phyloP scores from a whole-genome alignment of 53 echinoderm and acorn worm species.

The Echinarachnius parma region DNA sequence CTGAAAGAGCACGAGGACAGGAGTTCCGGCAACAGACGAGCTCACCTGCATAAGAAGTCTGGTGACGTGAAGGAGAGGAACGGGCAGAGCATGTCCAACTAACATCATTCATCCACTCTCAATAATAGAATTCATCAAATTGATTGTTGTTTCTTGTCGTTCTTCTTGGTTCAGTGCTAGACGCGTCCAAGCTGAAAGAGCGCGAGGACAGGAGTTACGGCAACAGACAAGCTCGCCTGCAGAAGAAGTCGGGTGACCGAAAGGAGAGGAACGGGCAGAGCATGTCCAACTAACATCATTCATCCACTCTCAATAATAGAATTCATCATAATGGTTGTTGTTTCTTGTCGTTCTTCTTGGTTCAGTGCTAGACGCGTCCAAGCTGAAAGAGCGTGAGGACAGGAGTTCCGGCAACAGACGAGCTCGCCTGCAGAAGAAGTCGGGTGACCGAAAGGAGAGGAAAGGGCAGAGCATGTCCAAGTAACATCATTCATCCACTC shows the following conservation, averaged over 20 bases:
- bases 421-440: conserved; percentile 70
- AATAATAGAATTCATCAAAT: no score
- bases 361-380: conserved; percentile 97
- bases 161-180: no score
- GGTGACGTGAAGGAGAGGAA: conserved; percentile 58
- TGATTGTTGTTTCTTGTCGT: no score
- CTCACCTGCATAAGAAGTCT: conserved; percentile 69
- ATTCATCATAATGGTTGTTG: no score
- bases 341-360: no score
- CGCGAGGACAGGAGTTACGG: conserved; percentile 56
- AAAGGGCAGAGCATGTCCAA: conserved; percentile 59
- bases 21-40: conserved; percentile 57
- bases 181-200: conserved; percentile 83
- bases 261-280: conserved; percentile 60
- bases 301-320: no score
- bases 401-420: conserved; percentile 59
- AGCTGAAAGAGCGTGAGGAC: conserved; percentile 62
- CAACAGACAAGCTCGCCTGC: conserved; percentile 61
- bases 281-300: no score
- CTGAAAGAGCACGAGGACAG: conserved; percentile 60
- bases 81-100: no score
- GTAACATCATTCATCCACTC: no score
- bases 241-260: conserved; percentile 63
- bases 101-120: no score
- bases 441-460: conserved; percentile 55